Evolutionary conservation across 2,888 invertebrate genomes (phyloP), one percentile per base, ranked within the genome.

Genomic region (Lamproptera curius): DNA sequence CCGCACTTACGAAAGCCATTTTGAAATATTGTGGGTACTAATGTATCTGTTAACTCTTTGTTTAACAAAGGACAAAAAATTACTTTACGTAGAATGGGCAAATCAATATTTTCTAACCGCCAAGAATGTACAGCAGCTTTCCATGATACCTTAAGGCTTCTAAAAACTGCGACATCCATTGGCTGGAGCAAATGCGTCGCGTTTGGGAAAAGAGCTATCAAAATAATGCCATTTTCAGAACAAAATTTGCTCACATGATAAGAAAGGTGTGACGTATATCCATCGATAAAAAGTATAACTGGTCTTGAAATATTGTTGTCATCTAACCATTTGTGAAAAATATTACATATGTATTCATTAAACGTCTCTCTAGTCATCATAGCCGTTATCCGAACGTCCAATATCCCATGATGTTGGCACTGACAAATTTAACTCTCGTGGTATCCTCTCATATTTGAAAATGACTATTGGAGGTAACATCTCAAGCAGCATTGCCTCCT

Each of bases 261-360:
- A 9, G 66, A 67, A 46, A 77, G 42, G 52, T 81, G 52, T 13
- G 53, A 52, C 20, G 15, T 34, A 16, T 57, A 52, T 9, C 53
- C 55, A 59, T 80, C 79, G 16, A 83, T 53, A 47, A 71, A 78
- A 2, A 77, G 48, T 46, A 80, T 61, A 23, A 78, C 58, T 33
- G 55, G 77, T 13, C 65, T 55, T 42, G 59, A 43, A 28, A 76
- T 64, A 26, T 65, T 47, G 39, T 70, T 61, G 41, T 59, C 52
- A 34, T 57, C 16, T 23, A 77, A 46, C 71, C 71, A 77, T 20
- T 65, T 63, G 50, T 64, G 46, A 58, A 76, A 74, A 10, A 70
- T 54, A 54, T 76, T 73, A 6, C 65, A 59, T 3, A 76, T 61
- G 52, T 66, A 77, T 56, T 80, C 70, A 52, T 56, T 76, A 59